Conservation (phyloP, 2,797 vertebrate genomes). For the Pipistrellus nathusii region DNA sequence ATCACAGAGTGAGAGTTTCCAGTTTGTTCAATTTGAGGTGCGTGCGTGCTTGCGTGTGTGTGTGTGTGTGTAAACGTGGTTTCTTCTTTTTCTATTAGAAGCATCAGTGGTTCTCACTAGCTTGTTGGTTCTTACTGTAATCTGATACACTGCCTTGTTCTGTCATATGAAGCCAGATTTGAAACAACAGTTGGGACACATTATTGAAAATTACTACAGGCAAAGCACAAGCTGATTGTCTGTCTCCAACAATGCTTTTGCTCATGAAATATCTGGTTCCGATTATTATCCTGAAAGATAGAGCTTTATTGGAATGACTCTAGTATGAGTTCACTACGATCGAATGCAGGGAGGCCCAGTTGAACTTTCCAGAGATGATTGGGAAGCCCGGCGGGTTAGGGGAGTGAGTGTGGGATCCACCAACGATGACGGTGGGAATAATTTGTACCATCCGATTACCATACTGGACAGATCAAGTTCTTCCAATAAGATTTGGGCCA, state of each 20-base stretch:
- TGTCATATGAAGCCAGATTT: slow-evolving; percentile 87
- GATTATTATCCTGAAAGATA: slow-evolving; percentile 88
- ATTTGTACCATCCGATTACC: slow-evolving; percentile 99
- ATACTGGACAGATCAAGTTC: slow-evolving; percentile 98
- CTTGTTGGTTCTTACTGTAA: slow-evolving; percentile 74
- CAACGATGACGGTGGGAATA: slow-evolving; percentile 98
- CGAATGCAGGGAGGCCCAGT: slow-evolving; percentile 95
- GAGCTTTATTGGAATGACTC: slow-evolving; percentile 84
- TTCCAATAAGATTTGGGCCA: slow-evolving; percentile 98
- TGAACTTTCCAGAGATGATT: slow-evolving; percentile 97
- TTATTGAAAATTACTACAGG: slow-evolving; percentile 90
- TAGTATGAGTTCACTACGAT: slow-evolving; percentile 92
- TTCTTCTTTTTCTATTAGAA: slow-evolving; percentile 72
- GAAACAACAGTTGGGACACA: slow-evolving; percentile 84
- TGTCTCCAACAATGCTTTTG: slow-evolving; percentile 96
- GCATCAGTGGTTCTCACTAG: slow-evolving; percentile 85
- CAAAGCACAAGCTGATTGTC: slow-evolving; percentile 97
- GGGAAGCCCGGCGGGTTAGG: slow-evolving; percentile 96
- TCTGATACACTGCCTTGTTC: slow-evolving; percentile 86
- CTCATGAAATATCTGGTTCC: slow-evolving; percentile 91
- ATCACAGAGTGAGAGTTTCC: slow-evolving; percentile 88
- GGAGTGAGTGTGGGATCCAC: slow-evolving; percentile 98
- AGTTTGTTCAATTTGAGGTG: slow-evolving; percentile 80
- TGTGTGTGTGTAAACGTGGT: not conserved
- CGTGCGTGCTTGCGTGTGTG: not conserved